These are phyloP conservation scores for Neofelis nebulosa DNA, from an alignment of 2,113 vertebrate genomes.

Conservation along the genomic window DNA sequence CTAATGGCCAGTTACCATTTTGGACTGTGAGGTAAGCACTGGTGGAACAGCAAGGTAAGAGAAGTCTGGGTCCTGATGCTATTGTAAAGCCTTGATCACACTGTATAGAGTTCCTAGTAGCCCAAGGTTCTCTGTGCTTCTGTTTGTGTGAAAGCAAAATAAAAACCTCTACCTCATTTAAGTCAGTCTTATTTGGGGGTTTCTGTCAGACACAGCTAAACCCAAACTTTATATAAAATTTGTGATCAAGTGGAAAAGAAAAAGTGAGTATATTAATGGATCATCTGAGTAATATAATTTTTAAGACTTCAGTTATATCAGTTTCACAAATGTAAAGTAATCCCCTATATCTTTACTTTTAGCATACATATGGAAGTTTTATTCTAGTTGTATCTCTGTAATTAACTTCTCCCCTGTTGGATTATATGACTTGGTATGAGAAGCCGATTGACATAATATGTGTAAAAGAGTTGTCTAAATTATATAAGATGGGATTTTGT, in stretches of 20 bases:
- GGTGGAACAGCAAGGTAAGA: background rate
- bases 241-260: background rate
- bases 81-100: background rate
- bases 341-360: background rate
- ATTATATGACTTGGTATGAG: background rate
- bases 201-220: background rate
- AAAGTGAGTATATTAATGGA: background rate
- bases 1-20: background rate
- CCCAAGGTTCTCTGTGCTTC: background rate
- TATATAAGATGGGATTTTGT: background rate
- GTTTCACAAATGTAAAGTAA: background rate
- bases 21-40: background rate
- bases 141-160: background rate
- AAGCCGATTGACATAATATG: background rate
- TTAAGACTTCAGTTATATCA: background rate
- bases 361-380: background rate
- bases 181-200: background rate
- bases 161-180: background rate
- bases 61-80: background rate
- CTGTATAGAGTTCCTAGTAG: background rate
- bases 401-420: background rate
- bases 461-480: background rate
- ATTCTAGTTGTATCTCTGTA: background rate
- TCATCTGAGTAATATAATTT: background rate
- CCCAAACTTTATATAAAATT: background rate